Percentiles rank a stretch among this genome's conserved stretches.
Evolutionary conservation across 1,140 invertebrate species (phyloP).

Genomic region (Drosophila kepulauana): DNA sequence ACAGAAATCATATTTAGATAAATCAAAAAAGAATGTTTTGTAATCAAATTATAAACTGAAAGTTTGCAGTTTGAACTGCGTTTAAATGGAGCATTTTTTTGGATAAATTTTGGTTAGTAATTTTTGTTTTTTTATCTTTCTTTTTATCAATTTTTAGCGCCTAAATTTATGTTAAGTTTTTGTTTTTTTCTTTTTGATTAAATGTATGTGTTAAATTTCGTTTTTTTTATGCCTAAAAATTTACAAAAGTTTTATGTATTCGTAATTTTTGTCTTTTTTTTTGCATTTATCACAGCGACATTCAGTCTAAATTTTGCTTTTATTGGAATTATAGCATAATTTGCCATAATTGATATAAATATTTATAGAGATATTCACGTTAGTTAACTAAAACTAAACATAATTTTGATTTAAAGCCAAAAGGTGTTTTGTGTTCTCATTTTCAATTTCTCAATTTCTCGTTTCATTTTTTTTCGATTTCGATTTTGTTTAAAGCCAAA

Average conservation of each 20-base stretch:
- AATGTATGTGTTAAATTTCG: conserved; percentile 72
- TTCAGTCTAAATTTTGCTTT: conserved; percentile 85
- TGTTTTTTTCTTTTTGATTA: conserved; percentile 56
- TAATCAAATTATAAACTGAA: conserved; percentile 27
- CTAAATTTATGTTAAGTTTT: conserved; percentile 79
- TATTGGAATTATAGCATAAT: conserved; percentile 84
- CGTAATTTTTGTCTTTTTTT: conserved; percentile 56
- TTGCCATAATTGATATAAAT: conserved; percentile 77
- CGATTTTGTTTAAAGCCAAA: conserved; percentile 66
- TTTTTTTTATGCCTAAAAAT: conserved; percentile 76
- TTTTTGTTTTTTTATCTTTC: conserved; percentile 43
- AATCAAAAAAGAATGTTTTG: conserved; percentile 15
- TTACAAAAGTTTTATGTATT: conserved; percentile 83
- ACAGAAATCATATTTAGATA: conserved; percentile 32
- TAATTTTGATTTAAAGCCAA: conserved; percentile 84
- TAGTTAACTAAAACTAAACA: conserved; percentile 77
- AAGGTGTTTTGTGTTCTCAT: conserved; percentile 57
- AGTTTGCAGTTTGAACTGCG: conserved; percentile 15
- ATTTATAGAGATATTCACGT: conserved; percentile 59
- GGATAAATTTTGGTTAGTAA: conserved; percentile 51
- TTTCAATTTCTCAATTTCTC: conserved; percentile 21
- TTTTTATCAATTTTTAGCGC: conserved; percentile 70
- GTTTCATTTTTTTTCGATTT: conserved; percentile 43
- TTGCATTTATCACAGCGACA: conserved; percentile 84
- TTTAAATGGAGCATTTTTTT: conserved; percentile 43